These are phyloP conservation scores for Acholoe squamosa DNA, from an alignment of 2,888 invertebrate species.

Conservation along the genomic window DNA sequence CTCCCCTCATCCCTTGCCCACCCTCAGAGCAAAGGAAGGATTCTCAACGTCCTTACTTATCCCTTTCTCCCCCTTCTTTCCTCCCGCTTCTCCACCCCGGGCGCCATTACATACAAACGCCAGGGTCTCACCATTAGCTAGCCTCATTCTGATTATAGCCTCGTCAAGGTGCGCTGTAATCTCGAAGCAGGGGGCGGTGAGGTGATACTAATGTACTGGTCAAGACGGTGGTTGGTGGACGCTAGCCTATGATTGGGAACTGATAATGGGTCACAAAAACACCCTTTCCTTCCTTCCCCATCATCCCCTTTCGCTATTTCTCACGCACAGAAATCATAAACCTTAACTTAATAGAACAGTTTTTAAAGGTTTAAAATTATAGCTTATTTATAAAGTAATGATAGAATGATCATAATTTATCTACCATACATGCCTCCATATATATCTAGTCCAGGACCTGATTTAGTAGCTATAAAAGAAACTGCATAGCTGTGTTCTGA, in stretches of 20 bases:
- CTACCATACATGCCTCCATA: too few relatives aligned
- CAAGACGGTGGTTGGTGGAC: background rate
- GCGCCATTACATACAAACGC: background rate
- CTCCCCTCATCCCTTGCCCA: background rate
- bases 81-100: background rate
- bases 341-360: background rate
- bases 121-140: background rate
- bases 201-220: slow-evolving; percentile 4
- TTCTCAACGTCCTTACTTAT: background rate
- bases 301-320: background rate
- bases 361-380: too few relatives aligned
- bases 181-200: slow-evolving; percentile 11
- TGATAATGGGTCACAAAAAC: slow-evolving; percentile 25
- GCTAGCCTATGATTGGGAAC: background rate
- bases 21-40: background rate
- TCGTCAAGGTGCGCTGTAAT: slow-evolving; percentile 29
- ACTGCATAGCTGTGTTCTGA: too few relatives aligned
- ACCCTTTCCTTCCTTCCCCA: background rate
- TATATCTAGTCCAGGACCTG: too few relatives aligned
- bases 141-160: slow-evolving; percentile 37
- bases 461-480: too few relatives aligned
- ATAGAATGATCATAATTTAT: too few relatives aligned
- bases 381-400: too few relatives aligned
- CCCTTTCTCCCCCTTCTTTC: background rate
- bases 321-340: slow-evolving; percentile 6